Evolutionary conservation across 2,113 vertebrate genomes (phyloP).

Genomic region (Poecilia latipinna): DNA sequence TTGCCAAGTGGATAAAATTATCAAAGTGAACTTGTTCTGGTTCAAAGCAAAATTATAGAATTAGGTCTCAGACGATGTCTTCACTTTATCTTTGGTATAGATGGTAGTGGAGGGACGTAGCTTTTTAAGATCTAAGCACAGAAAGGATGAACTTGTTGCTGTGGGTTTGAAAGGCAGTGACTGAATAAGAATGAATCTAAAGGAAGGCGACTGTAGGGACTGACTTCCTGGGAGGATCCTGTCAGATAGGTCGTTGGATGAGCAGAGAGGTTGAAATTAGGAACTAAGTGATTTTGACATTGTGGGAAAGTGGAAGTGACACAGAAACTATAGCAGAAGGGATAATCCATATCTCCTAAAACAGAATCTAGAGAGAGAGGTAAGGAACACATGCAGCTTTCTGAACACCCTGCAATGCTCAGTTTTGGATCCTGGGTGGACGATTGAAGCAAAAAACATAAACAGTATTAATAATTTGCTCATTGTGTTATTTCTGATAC

Average conservation of each 20-base stretch:
- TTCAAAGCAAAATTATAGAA: not conserved
- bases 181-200: not conserved
- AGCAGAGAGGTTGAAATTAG: not conserved
- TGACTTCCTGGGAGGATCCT: not conserved
- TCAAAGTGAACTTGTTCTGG: not conserved
- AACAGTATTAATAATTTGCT: not conserved
- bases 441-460: not conserved
- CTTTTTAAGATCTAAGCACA: too few relatives aligned
- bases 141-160: too few relatives aligned
- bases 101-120: too few relatives aligned
- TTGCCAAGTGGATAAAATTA: not conserved
- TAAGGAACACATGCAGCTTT: not conserved
- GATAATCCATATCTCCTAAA: not conserved
- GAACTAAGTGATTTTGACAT: constrained; percentile 9
- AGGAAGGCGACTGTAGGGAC: not conserved
- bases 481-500: not conserved
- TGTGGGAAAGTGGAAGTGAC: not conserved
- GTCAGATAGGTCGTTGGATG: not conserved
- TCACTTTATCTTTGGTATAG: too few relatives aligned
- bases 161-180: not conserved
- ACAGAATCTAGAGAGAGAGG: too few relatives aligned
- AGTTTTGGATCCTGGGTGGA: not conserved
- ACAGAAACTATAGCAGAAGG: not conserved
- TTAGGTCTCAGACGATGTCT: not conserved
- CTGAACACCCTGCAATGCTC: not conserved